Conservation (phyloP, 2,113 vertebrate species). For the Nannospalax galili region DNA sequence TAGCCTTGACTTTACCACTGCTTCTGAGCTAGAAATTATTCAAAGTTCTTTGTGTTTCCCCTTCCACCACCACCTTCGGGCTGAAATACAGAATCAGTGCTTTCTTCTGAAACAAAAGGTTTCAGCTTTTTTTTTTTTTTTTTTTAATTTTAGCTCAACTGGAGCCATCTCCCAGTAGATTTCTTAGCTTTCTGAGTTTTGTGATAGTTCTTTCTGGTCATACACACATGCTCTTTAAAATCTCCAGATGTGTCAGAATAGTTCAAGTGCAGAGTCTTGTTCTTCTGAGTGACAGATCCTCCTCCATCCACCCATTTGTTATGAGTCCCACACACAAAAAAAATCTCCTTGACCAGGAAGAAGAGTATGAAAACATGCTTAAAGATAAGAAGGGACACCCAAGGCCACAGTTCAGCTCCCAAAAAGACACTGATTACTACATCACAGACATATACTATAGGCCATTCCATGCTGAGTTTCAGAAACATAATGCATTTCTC, state of each 20-base stretch:
- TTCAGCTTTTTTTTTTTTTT: slow-evolving; percentile 5
- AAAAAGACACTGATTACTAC: too few species aligned
- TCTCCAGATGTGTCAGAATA: not conserved
- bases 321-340: not conserved
- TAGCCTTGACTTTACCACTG: not conserved
- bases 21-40: not conserved
- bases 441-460: fast-evolving
- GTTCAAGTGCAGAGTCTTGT: not conserved
- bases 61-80: not conserved
- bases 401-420: not conserved
- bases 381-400: not conserved
- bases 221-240: not conserved
- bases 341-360: not conserved
- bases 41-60: not conserved
- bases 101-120: not conserved
- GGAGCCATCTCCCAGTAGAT: not conserved
- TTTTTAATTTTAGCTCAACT: not conserved
- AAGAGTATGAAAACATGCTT: not conserved
- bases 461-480: fast-evolving
- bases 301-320: not conserved
- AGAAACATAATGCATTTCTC: fast-evolving
- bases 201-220: not conserved
- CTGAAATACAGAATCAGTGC: not conserved
- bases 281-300: not conserved
- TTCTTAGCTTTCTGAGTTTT: not conserved